Evolutionary conservation across 2,797 vertebrate genomes (phyloP).

Genomic region (Chelmon rostratus): DNA sequence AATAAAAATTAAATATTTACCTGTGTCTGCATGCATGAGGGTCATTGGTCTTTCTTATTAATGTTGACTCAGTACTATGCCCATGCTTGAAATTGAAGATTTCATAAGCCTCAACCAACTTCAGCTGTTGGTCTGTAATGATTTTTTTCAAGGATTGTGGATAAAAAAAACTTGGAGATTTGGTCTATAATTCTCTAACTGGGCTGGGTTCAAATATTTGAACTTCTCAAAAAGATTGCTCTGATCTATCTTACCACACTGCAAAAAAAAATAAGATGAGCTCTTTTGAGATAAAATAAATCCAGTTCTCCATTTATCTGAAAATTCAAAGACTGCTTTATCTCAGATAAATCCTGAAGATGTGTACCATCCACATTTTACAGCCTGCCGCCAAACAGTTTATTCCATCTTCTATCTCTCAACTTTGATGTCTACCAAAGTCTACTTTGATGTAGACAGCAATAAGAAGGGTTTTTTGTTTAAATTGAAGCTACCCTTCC

Average conservation of each 20-base stretch:
- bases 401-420: constrained; percentile 2
- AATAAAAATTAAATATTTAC: no score
- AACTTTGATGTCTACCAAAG: constrained; percentile 31
- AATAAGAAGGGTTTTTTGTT: neutral
- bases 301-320: constrained; percentile 1
- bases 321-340: constrained; percentile 5
- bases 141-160: no score
- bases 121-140: no score
- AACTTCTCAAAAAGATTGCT: neutral
- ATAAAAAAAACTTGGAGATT: no score
- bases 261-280: constrained; percentile 10
- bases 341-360: constrained; percentile 12
- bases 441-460: neutral
- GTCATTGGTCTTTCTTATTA: no score
- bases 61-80: no score
- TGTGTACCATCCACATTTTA: constrained; percentile 15
- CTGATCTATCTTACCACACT: neutral
- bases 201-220: neutral
- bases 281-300: neutral
- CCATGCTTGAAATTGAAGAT: no score
- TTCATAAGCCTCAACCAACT: no score
- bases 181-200: no score
- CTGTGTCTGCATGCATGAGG: no score
- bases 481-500: no score
- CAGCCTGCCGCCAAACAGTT: constrained; percentile 17